These are phyloP conservation scores for Athene noctua DNA, from an alignment of 2,113 vertebrate species.

Conservation along the genomic window DNA sequence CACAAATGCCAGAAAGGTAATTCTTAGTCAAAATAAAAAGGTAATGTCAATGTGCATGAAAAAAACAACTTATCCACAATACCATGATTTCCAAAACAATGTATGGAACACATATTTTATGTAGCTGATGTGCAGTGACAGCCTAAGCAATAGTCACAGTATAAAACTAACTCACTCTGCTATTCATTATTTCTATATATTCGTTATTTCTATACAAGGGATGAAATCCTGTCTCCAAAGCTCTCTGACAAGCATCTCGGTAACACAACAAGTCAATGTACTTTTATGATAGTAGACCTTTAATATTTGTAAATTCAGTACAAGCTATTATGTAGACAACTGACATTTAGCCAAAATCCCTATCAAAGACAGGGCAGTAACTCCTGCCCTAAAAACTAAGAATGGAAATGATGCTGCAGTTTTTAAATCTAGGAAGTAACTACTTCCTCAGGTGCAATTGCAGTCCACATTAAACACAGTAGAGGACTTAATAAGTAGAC, in stretches of 20 bases:
- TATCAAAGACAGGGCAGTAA: neutral
- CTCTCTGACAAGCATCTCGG: neutral
- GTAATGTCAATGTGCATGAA: neutral
- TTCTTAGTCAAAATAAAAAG: neutral
- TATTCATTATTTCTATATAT: neutral
- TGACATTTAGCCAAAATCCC: neutral
- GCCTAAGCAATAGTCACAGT: neutral
- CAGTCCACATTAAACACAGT: neutral
- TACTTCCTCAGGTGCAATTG: neutral
- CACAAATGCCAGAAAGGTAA: neutral
- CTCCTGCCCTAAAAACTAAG: neutral
- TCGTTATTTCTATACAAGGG: neutral
- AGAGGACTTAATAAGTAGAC: neutral
- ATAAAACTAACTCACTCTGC: neutral
- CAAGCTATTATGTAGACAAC: neutral
- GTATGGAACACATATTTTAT: neutral
- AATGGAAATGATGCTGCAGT: neutral
- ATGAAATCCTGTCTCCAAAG: neutral
- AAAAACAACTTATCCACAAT: neutral
- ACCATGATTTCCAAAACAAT: neutral
- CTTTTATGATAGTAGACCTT: neutral
- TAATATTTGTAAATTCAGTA: neutral
- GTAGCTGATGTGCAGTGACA: neutral
- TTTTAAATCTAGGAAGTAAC: neutral
- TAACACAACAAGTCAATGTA: neutral